Evolutionary conservation across 2,888 invertebrate species (phyloP).

Genomic region (Acheta domesticus): DNA sequence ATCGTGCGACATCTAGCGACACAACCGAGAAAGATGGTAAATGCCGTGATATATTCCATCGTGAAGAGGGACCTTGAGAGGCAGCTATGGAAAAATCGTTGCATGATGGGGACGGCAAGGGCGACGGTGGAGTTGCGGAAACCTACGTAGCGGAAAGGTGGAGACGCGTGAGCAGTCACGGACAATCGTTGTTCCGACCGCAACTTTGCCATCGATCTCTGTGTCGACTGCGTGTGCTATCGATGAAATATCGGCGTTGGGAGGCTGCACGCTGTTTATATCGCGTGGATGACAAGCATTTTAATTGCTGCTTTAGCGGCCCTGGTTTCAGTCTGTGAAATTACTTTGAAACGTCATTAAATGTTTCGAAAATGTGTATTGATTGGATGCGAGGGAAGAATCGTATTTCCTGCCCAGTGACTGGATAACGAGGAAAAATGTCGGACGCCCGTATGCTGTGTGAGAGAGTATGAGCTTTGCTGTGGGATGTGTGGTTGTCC

Average conservation of each 20-base stretch:
- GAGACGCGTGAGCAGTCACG: too few species aligned
- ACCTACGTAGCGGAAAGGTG: too few species aligned
- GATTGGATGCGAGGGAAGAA: constrained; percentile 18
- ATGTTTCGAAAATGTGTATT: constrained; percentile 5
- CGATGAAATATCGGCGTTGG: background rate
- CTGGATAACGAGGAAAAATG: constrained; percentile 18
- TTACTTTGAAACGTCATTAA: background rate
- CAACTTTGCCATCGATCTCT: background rate
- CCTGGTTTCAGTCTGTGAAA: background rate
- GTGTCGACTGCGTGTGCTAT: background rate
- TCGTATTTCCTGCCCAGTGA: constrained; percentile 8
- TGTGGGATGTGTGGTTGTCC: too few species aligned
- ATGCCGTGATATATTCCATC: too few species aligned
- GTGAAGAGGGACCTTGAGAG: too few species aligned
- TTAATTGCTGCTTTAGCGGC: constrained; percentile 10
- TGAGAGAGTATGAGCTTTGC: too few species aligned
- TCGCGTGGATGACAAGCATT: constrained; percentile 3
- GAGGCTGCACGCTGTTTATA: background rate
- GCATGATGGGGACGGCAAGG: too few species aligned
- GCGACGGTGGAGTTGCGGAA: too few species aligned
- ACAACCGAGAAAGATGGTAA: too few species aligned
- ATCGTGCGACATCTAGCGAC: too few species aligned
- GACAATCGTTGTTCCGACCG: too few species aligned
- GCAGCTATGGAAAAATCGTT: too few species aligned
- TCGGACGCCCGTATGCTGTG: background rate